These are phyloP conservation scores for Linnaemya tessellans DNA, from an alignment of 2,888 invertebrate genomes.

Conservation along the genomic window DNA sequence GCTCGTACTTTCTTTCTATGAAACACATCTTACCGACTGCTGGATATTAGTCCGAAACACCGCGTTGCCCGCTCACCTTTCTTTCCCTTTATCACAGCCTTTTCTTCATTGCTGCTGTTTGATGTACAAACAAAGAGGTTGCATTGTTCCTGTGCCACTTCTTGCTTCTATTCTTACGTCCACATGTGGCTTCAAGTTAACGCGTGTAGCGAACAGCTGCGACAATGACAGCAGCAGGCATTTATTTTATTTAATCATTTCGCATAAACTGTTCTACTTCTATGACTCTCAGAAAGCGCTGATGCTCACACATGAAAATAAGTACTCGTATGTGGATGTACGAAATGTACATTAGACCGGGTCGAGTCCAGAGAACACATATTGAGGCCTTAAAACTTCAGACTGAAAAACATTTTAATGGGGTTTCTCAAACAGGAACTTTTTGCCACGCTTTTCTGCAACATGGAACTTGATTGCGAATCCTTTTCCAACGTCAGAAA, in stretches of 20 bases:
- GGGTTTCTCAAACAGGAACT: too few relatives aligned
- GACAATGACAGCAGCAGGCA: constrained; percentile 35
- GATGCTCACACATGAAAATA: constrained; percentile 4
- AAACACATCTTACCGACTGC: constrained; percentile 1
- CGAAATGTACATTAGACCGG: not conserved
- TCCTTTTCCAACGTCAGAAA: too few relatives aligned
- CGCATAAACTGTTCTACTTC: constrained; percentile 55
- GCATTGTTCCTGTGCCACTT: constrained; percentile 48
- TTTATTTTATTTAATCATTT: constrained; percentile 57
- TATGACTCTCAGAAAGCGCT: constrained; percentile 36
- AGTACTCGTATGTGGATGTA: not conserved
- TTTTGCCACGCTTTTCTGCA: too few relatives aligned
- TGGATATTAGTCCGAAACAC: constrained; percentile 15
- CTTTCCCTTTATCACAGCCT: not conserved
- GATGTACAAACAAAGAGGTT: constrained; percentile 25
- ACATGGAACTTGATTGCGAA: too few relatives aligned
- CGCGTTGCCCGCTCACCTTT: constrained; percentile 14
- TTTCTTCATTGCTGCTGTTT: constrained; percentile 22
- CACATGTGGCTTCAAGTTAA: constrained; percentile 50
- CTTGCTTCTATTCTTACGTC: constrained; percentile 38
- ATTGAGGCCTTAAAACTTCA: too few relatives aligned
- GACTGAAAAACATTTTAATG: too few relatives aligned
- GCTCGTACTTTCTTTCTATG: not conserved
- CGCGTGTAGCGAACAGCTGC: constrained; percentile 44
- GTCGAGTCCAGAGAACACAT: not conserved